Percentiles rank a stretch among this genome's conserved stretches.
Conservation (phyloP, 2,888 invertebrate genomes). For the Hypercompe scribonia region DNA sequence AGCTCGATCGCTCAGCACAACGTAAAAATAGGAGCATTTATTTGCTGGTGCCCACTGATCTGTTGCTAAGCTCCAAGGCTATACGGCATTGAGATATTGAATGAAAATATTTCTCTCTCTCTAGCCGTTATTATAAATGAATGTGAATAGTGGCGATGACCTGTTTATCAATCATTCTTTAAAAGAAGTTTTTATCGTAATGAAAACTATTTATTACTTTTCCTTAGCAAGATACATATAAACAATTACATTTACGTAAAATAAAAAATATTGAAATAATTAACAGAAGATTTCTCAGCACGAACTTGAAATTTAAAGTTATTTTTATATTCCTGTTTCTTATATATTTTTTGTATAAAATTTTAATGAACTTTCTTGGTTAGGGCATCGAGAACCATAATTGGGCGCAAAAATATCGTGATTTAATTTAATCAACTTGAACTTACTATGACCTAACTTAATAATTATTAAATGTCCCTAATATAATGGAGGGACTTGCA, state of each 20-base stretch:
- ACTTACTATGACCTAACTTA: too few relatives aligned
- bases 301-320: too few relatives aligned
- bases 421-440: too few relatives aligned
- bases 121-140: not conserved
- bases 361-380: not conserved
- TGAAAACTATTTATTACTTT: not conserved
- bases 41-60: slow-evolving; percentile 50
- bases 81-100: slow-evolving; percentile 5
- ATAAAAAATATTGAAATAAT: too few relatives aligned
- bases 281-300: too few relatives aligned
- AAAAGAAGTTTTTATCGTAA: not conserved
- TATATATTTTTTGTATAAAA: not conserved
- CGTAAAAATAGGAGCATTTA: slow-evolving; percentile 62
- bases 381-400: not conserved
- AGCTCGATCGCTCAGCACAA: slow-evolving; percentile 49
- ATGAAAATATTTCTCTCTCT: not conserved
- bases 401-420: not conserved
- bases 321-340: not conserved
- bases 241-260: too few relatives aligned
- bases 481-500: too few relatives aligned
- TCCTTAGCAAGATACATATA: too few relatives aligned
- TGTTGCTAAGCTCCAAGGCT: slow-evolving; percentile 29
- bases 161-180: not conserved
- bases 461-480: too few relatives aligned
- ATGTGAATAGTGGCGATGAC: not conserved